phyloP scores from a whole-genome alignment of 2,113 vertebrate species.

The Catagonus wagneri region DNA sequence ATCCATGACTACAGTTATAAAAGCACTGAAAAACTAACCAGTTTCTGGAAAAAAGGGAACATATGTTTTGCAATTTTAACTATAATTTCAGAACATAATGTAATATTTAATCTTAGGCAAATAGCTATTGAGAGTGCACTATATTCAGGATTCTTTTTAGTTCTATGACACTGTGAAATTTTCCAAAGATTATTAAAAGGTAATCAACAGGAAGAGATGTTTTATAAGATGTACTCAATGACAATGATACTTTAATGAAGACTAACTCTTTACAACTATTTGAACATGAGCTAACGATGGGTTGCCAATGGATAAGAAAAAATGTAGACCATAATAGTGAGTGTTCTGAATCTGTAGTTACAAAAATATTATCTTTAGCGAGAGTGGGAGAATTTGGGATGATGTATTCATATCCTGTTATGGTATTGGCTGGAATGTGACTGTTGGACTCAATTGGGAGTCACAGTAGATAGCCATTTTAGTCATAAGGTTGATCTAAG shows the following conservation, averaged over 20 bases:
- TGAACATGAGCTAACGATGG: neutral
- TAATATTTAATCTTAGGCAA: neutral
- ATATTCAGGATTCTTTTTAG: neutral
- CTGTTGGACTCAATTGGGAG: neutral
- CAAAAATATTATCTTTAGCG: neutral
- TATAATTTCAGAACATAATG: neutral
- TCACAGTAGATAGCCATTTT: neutral
- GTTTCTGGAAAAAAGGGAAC: neutral
- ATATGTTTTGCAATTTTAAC: neutral
- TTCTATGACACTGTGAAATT: neutral
- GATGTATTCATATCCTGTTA: neutral
- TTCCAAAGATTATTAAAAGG: neutral
- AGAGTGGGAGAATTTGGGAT: neutral
- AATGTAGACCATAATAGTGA: neutral
- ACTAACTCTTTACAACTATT: neutral
- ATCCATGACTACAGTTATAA: neutral
- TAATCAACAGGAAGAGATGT: neutral
- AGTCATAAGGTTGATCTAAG: neutral
- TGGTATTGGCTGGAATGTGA: neutral
- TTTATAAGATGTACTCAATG: neutral
- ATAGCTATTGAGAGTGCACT: neutral
- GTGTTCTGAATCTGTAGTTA: neutral
- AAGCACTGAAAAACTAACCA: neutral
- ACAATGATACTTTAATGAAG: neutral
- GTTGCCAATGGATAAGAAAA: neutral